Evolutionary conservation across 64 coral and sea anemone species (phyloP).

Genomic region (Trachythela sp.): DNA sequence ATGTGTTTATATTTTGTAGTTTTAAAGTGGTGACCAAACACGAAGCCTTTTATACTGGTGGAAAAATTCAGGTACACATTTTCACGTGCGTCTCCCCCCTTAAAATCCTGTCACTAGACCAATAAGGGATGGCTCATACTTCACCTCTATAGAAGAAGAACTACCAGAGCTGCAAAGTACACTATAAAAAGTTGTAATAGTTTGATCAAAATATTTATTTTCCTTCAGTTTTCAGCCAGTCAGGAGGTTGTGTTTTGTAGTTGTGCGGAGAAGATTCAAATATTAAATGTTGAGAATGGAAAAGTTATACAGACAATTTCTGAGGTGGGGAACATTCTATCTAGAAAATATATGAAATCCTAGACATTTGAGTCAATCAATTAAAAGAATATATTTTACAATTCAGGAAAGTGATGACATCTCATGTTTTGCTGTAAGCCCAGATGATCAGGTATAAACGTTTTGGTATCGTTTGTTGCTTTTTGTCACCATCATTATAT

Average conservation of each 20-base stretch:
- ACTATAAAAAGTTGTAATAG: background rate
- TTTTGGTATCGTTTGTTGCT: background rate
- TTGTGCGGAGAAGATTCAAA: conserved; percentile 86
- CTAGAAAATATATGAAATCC: background rate
- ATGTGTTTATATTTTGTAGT: conserved; percentile 36
- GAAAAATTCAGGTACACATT: conserved; percentile 83
- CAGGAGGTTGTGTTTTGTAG: conserved; percentile 83
- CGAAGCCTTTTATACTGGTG: conserved; percentile 93
- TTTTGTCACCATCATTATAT: no score
- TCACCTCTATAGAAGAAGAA: no score
- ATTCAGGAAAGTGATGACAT: conserved; percentile 83
- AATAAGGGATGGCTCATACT: no score
- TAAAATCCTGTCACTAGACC: background rate
- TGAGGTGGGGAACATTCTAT: conserved; percentile 46
- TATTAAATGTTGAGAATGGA: conserved; percentile 68
- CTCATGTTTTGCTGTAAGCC: conserved; percentile 75
- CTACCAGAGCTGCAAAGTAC: no score
- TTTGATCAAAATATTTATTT: background rate
- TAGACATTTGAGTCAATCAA: background rate
- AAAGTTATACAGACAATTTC: conserved; percentile 64
- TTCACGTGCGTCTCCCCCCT: background rate
- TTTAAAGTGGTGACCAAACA: conserved; percentile 80
- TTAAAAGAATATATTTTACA: conserved; percentile 15
- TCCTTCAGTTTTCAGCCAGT: conserved; percentile 70
- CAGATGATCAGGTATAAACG: conserved; percentile 69